phyloP scores from a whole-genome alignment of 2,888 invertebrate species.

The Lepidonotus clava region DNA sequence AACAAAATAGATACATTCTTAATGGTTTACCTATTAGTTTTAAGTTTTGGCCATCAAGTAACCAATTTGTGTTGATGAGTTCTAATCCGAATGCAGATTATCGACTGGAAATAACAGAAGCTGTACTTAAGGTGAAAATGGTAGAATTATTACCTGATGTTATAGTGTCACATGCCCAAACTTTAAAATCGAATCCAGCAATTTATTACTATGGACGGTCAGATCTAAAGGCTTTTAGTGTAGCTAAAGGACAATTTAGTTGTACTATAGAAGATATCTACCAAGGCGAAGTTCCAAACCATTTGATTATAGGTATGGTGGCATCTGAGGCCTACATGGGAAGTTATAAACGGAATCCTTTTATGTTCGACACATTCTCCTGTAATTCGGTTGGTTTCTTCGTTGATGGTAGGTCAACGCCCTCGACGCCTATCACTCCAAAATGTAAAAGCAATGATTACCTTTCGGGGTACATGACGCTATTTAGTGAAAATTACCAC shows the following conservation, averaged over 20 bases:
- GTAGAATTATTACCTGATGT: background rate
- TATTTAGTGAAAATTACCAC: background rate
- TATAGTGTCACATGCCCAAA: slow-evolving; percentile 13
- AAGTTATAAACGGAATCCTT: background rate
- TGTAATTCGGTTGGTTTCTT: slow-evolving; percentile 7
- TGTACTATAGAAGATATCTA: slow-evolving; percentile 19
- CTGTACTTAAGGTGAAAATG: slow-evolving; percentile 12
- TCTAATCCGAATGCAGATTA: background rate
- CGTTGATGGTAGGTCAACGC: slow-evolving; percentile 12
- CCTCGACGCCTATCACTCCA: background rate
- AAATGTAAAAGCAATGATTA: background rate
- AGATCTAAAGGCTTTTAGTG: slow-evolving; percentile 3
- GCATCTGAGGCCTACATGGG: slow-evolving; percentile 5
- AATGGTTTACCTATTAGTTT: background rate
- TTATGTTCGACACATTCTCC: background rate
- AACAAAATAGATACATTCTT: background rate
- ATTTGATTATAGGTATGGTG: slow-evolving; percentile 10
- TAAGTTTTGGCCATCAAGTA: background rate
- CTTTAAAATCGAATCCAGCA: slow-evolving; percentile 7
- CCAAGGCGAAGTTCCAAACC: slow-evolving; percentile 13
- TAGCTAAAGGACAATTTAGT: background rate
- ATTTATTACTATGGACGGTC: background rate
- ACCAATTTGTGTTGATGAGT: background rate
- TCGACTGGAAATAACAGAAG: slow-evolving; percentile 4
- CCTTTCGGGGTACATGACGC: background rate